Evolutionary conservation across 2,113 vertebrate species (phyloP).

Genomic region (Ia io): DNA sequence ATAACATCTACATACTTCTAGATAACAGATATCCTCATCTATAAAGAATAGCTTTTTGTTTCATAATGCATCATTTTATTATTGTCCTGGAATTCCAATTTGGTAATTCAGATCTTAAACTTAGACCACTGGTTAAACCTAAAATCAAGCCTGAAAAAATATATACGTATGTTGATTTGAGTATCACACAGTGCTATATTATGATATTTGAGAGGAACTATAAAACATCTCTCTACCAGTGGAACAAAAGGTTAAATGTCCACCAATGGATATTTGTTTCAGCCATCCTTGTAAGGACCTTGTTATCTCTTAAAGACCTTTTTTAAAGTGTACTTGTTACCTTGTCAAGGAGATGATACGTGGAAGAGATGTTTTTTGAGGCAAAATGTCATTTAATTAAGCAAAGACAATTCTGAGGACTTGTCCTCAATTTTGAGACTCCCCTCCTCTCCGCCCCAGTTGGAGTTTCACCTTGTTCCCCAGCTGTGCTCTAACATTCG

Average conservation of each 20-base stretch:
- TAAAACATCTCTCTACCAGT: neutral
- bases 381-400: neutral
- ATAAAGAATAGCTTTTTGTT: neutral
- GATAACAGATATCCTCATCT: neutral
- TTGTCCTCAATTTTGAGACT: neutral
- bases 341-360: neutral
- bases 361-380: neutral
- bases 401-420: neutral
- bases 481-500: neutral
- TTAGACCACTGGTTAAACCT: neutral
- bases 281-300: neutral
- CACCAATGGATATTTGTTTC: neutral
- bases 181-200: neutral
- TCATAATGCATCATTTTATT: neutral
- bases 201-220: neutral
- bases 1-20: neutral
- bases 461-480: neutral
- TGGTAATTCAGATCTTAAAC: slow-evolving; percentile 32
- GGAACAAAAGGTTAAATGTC: neutral
- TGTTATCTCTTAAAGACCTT: neutral
- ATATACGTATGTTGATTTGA: neutral
- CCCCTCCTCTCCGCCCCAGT: too few species aligned
- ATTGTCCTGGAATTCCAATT: neutral
- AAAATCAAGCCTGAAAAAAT: slow-evolving; percentile 31
- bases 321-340: neutral